phyloP scores from a whole-genome alignment of 2,888 invertebrate genomes.

The Archips xylosteana region DNA sequence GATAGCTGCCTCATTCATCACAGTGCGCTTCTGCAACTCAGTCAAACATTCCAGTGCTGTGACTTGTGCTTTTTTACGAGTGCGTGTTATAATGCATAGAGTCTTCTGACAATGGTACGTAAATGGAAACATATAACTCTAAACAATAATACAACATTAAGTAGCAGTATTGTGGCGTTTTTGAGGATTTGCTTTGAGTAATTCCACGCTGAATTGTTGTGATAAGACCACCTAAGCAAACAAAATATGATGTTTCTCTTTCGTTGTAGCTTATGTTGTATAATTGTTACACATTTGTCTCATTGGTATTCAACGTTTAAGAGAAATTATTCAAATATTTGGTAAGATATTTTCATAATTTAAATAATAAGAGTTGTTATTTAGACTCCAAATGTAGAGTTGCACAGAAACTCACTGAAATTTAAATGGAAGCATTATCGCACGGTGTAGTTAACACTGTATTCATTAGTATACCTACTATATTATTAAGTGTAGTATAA shows the following conservation, averaged over 20 bases:
- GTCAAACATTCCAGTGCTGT: conserved; percentile 26
- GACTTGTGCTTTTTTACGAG: conserved; percentile 16
- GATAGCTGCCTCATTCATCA: conserved; percentile 34
- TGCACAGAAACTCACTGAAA: too few species aligned
- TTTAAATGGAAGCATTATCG: too few species aligned
- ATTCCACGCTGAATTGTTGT: conserved; percentile 20
- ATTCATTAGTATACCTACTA: too few species aligned
- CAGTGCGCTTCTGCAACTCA: conserved; percentile 13
- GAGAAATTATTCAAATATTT: not conserved
- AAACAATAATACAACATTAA: not conserved
- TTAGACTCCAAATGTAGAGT: too few species aligned
- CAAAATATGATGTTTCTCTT: conserved; percentile 28
- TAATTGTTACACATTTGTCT: not conserved
- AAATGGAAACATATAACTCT: not conserved
- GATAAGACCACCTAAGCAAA: conserved; percentile 40
- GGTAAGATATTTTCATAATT: not conserved
- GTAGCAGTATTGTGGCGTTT: not conserved
- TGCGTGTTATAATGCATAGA: conserved; percentile 31
- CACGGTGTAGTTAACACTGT: too few species aligned
- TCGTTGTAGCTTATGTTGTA: conserved; percentile 6
- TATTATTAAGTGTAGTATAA: too few species aligned
- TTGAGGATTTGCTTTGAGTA: not conserved
- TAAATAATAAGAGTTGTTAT: too few species aligned
- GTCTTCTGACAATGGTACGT: conserved; percentile 38
- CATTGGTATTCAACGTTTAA: not conserved